phyloP scores from a whole-genome alignment of 2,888 invertebrate species.

The Altica lythri region DNA sequence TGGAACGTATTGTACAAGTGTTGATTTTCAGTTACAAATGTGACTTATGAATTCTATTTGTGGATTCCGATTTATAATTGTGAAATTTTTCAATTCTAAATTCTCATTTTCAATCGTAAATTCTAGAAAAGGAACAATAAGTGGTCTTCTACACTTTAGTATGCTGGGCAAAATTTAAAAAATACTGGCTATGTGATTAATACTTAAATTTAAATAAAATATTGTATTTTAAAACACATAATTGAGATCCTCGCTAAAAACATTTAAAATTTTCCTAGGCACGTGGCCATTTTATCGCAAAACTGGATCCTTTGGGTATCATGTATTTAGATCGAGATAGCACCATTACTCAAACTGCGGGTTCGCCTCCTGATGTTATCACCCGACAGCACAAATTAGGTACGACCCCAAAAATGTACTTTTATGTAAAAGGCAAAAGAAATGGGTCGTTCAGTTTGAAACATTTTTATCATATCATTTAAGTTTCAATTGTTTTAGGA shows the following conservation, averaged over 20 bases:
- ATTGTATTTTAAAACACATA: slow-evolving; percentile 1
- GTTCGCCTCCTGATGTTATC: slow-evolving; percentile 64
- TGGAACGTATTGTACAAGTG: too few species aligned
- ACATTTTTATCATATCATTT: slow-evolving; percentile 39
- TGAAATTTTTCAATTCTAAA: too few species aligned
- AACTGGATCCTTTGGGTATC: slow-evolving; percentile 93
- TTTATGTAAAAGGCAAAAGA: slow-evolving; percentile 1
- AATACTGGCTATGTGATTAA: too few species aligned
- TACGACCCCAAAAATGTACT: slow-evolving; percentile 55
- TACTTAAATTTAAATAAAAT: too few species aligned
- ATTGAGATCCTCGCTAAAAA: slow-evolving; percentile 10
- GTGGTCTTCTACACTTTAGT: too few species aligned
- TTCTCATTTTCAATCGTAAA: too few species aligned
- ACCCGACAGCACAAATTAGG: slow-evolving; percentile 68
- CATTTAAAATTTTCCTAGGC: slow-evolving; percentile 64
- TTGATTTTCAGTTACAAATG: too few species aligned
- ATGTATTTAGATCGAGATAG: slow-evolving; percentile 65
- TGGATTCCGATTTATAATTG: too few species aligned
- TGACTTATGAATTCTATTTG: too few species aligned
- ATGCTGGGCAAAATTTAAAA: too few species aligned
- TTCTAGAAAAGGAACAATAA: too few species aligned
- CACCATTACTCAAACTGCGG: slow-evolving; percentile 59
- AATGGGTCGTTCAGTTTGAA: slow-evolving; percentile 51
- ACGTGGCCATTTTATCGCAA: slow-evolving; percentile 91
- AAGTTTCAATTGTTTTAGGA: too few species aligned